Evolutionary conservation across 2,797 vertebrate species (phyloP), one percentile per base, ranked within the genome.

Genomic region (Intellagama lesueurii): DNA sequence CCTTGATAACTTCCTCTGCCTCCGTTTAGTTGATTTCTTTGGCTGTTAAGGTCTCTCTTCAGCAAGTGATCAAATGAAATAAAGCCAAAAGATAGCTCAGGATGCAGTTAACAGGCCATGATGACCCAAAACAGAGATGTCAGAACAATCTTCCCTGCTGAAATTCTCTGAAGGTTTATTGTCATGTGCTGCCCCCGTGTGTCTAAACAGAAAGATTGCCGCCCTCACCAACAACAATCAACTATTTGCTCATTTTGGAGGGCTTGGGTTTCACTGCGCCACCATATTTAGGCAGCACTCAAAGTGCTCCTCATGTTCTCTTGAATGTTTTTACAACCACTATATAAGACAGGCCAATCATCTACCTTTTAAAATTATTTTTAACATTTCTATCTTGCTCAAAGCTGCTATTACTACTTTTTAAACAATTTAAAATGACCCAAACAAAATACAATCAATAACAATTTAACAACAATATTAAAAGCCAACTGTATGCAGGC

Each of bases 81-180:
- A 60, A 83, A 69, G 86, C 60, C 84, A 86, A 86, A 86, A 82
- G 69, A 76, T 70, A 86, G 78, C 83, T 75, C 69, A 76, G 78
- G 19, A 90, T 87, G 72, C 60, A 80, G 84, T 86, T 90, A 90
- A 90, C 84, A 90, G 80, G 84, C 72, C 84, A 69, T 90, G 72
- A 86, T 90, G 79, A 90, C 80, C 89, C 89, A 77, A 83, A 85
- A 82, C 70, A 82, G 60, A 77, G 89, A 82, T 77, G 89, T 85
- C 84, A 86, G 84, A 60, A 56, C 56, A 56, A 47, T 19, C 32
- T 69, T 77, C 69, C 52, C 78, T 28, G 30, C 7, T 35, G 56
- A 81, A 56, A 28, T 52, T 11, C 35, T 47, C 17, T 9, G 60
- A 77, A 76, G 64, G 32, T 90, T 86, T 82, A 30, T 77, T 77